Percentiles rank a stretch among this genome's conserved stretches.
Conservation (phyloP, 2,797 vertebrate species). For the Acanthurus tractus region DNA sequence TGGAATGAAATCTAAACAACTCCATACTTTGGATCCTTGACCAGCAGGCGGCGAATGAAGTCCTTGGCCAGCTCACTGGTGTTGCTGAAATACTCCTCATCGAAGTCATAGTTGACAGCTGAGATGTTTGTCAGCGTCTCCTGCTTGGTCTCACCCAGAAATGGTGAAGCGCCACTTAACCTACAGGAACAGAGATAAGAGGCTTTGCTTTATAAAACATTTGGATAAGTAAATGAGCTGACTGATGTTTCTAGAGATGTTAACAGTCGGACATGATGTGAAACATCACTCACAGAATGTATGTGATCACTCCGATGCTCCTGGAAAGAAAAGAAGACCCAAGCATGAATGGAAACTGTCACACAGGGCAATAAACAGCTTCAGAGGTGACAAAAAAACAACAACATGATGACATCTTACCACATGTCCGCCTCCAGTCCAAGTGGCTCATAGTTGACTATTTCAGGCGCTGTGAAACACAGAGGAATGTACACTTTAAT, state of each 20-base stretch:
- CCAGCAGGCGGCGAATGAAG: slow-evolving; percentile 95
- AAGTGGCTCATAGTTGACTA: slow-evolving; percentile 97
- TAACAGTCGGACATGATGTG: background rate
- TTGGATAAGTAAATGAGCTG: background rate
- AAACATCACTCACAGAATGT: slow-evolving; percentile 94
- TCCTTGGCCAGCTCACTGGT: slow-evolving; percentile 98
- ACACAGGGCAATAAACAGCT: background rate
- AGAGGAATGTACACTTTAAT: slow-evolving; percentile 61
- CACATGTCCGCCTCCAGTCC: slow-evolving; percentile 99
- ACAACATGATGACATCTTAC: slow-evolving; percentile 82
- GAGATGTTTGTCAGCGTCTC: slow-evolving; percentile 98
- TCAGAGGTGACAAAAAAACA: background rate
- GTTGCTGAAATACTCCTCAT: slow-evolving; percentile 97
- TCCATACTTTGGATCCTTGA: slow-evolving; percentile 96
- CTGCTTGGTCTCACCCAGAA: slow-evolving; percentile 97
- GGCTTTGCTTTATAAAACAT: slow-evolving; percentile 9
- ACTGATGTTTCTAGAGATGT: slow-evolving; percentile 3
- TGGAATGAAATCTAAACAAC: background rate
- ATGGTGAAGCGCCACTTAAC: slow-evolving; percentile 94
- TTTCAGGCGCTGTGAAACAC: slow-evolving; percentile 92
- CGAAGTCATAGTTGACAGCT: slow-evolving; percentile 96
- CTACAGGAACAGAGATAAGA: slow-evolving; percentile 69
- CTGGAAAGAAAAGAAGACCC: slow-evolving; percentile 77
- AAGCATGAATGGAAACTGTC: slow-evolving; percentile 39
- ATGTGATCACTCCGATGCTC: slow-evolving; percentile 98